Conservation (phyloP, 2,797 vertebrate species). For the Aphelocoma californica region DNA sequence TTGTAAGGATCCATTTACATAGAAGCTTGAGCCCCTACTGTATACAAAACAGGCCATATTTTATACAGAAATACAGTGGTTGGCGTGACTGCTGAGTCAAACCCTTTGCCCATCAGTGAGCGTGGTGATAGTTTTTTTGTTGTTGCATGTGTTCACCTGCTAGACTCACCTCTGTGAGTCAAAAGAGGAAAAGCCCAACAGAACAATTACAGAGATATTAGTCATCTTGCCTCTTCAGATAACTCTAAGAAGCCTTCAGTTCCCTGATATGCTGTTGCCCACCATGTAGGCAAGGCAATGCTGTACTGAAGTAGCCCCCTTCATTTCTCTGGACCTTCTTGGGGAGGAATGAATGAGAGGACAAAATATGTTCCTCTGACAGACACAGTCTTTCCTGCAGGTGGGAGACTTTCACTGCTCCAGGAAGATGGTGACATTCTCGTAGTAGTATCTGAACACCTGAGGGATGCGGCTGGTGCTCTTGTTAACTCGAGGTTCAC, state of each 20-base stretch:
- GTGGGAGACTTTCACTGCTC: neutral
- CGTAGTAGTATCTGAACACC: neutral
- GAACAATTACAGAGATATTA: neutral
- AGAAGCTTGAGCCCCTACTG: neutral
- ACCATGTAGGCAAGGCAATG: neutral
- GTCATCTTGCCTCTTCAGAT: neutral
- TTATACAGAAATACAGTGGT: neutral
- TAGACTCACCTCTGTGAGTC: neutral
- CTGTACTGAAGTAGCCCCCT: neutral
- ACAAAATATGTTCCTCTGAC: neutral
- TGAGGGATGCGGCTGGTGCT: neutral
- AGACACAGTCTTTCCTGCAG: neutral
- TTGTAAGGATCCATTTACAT: neutral
- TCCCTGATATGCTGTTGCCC: neutral
- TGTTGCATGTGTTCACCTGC: neutral
- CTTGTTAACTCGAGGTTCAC: neutral
- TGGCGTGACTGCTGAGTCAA: neutral
- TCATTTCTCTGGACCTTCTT: neutral
- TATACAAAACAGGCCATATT: neutral
- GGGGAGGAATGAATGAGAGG: neutral
- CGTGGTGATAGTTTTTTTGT: neutral
- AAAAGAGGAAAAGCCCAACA: neutral
- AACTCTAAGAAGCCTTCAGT: neutral
- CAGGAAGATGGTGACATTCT: neutral
- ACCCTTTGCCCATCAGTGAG: neutral